Base-by-base conservation (phyloP, 1,140 invertebrate genomes). In the Hyles vespertilio region DNA sequence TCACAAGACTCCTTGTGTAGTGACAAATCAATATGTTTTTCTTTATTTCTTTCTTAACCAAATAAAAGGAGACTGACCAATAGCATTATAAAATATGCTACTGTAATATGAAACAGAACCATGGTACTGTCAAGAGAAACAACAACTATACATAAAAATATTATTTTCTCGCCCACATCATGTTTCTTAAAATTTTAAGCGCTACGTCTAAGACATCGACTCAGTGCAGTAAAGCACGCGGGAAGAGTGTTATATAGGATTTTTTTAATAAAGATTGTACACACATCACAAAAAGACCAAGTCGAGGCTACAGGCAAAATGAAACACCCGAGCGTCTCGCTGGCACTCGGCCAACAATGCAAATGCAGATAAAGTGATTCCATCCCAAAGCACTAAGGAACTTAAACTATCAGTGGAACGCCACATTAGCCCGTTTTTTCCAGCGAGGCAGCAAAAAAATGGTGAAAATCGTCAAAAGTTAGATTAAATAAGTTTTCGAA, bases 401-500 rank as follows among this genome's bases (percentile, higher is more conserved):
- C 61, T 69, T 67, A 58, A 64, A 69, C 62, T 66, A 67, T 65
- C 58, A 52, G 32, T 57, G 40, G 12, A 61, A 59, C 59, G 56
- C 58, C 59, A 60, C 58, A 58, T 69, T 63, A 60, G 58, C 60
- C 64, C 53, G 46, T 48, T 49, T 12, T 51, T 58, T 54, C 55
- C 11, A 53, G 51, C 33, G 59, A 36, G 22, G 45, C 49, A 36
- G 33, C 54, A 56, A 58, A 74, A 76, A 79, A 70, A 72, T 60
- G 40, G 56, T 52, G 58, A 63, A 69, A 75, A 73, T 69, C 51
- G 58, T 63, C 70, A 67, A 69, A 77, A 79, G 72, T 77, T 79
- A 77, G 70, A 79, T 79, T 79, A 79, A 73, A 79, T 65, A 79
- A 79, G 72, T 79, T 79, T 69, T 63, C 61, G 63, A 63, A 34